phyloP scores from a whole-genome alignment of 2,797 vertebrate genomes.

The Acomys russatus region DNA sequence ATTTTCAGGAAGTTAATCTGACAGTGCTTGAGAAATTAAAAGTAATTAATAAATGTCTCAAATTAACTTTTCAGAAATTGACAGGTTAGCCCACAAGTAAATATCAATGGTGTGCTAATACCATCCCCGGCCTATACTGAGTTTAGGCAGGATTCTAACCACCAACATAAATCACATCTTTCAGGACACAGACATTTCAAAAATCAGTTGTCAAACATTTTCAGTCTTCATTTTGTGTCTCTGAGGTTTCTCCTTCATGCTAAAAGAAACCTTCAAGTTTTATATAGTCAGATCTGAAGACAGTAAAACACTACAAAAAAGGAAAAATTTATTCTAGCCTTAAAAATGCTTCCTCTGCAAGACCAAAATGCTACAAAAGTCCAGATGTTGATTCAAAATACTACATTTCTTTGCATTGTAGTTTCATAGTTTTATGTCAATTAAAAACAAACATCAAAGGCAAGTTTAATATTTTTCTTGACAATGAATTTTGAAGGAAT shows the following conservation, averaged over 20 bases:
- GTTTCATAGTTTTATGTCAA: slow-evolving; percentile 9
- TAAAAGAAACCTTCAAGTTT: not conserved
- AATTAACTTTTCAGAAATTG: slow-evolving; percentile 33
- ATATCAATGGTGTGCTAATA: not conserved
- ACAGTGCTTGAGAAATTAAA: slow-evolving; percentile 25
- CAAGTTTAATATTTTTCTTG: slow-evolving; percentile 29
- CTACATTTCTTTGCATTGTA: not conserved
- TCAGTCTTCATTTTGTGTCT: not conserved
- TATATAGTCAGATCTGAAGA: not conserved
- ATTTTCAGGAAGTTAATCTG: slow-evolving; percentile 58
- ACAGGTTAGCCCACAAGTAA: not conserved
- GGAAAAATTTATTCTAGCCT: not conserved
- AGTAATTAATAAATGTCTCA: slow-evolving; percentile 41
- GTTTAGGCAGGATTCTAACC: not conserved
- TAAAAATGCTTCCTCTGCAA: not conserved
- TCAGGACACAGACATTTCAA: not conserved
- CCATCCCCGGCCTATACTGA: not conserved
- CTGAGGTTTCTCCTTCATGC: not conserved
- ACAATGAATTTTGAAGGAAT: not conserved
- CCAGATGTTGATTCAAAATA: not conserved
- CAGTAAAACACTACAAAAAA: not conserved
- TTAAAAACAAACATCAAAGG: slow-evolving; percentile 42
- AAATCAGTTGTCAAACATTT: slow-evolving; percentile 17
- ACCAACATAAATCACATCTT: not conserved
- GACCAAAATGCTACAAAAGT: not conserved